Evolutionary conservation across 2,113 vertebrate species (phyloP).

Genomic region (Spea multiplicata): DNA sequence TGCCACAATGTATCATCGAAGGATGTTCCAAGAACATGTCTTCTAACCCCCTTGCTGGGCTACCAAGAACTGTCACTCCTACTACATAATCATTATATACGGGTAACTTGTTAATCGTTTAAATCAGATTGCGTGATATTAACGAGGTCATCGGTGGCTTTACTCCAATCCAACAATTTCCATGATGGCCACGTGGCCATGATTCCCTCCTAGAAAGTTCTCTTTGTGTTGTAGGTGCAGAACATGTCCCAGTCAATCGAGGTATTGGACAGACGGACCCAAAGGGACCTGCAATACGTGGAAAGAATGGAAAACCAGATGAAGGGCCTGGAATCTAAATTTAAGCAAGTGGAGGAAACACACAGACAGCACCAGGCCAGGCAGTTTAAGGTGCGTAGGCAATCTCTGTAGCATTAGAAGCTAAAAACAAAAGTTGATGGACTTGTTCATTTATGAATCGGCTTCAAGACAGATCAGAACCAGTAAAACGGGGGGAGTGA

Average conservation of each 20-base stretch:
- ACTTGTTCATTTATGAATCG: too few relatives aligned
- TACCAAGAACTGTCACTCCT: neutral
- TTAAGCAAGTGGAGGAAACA: constrained; percentile 95
- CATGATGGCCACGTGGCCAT: too few relatives aligned
- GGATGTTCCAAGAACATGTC: neutral
- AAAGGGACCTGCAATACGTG: constrained; percentile 94
- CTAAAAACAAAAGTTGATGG: too few relatives aligned
- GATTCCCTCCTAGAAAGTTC: neutral
- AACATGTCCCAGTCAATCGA: constrained; percentile 99
- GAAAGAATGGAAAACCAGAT: constrained; percentile 98
- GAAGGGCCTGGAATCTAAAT: constrained; percentile 94
- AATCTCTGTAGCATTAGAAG: neutral
- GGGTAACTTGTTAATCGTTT: too few relatives aligned
- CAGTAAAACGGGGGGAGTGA: too few relatives aligned
- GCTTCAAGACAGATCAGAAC: too few relatives aligned
- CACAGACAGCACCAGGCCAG: constrained; percentile 97
- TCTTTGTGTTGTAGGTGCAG: constrained; percentile 78
- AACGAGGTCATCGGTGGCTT: too few relatives aligned
- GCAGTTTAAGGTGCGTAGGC: constrained; percentile 88
- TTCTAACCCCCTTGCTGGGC: neutral
- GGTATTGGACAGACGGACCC: constrained; percentile 93
- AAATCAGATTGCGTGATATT: too few relatives aligned
- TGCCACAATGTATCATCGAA: constrained; percentile 6
- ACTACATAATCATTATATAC: too few relatives aligned
- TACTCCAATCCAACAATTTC: too few relatives aligned